Evolutionary conservation across 2,113 vertebrate species (phyloP).

Genomic region (Otolemur garnettii): DNA sequence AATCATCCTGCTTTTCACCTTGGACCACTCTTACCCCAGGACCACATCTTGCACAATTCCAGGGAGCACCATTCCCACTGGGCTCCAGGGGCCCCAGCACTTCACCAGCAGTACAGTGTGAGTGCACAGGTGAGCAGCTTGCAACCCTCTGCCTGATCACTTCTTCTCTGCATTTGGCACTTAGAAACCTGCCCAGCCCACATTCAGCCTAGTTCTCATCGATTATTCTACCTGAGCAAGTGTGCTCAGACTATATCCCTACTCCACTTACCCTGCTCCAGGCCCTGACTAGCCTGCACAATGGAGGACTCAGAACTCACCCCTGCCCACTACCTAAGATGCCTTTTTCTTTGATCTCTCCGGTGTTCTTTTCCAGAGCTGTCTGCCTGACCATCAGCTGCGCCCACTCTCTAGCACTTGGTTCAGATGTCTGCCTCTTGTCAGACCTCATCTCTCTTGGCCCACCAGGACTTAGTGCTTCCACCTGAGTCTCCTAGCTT

Average conservation of each 20-base stretch:
- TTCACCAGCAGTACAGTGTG: background rate
- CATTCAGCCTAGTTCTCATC: background rate
- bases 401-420: background rate
- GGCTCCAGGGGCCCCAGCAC: background rate
- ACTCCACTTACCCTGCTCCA: background rate
- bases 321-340: background rate
- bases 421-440: background rate
- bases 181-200: background rate
- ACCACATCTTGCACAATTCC: background rate
- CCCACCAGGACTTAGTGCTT: background rate
- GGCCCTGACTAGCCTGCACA: background rate
- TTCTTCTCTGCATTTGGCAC: background rate
- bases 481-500: background rate
- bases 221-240: background rate
- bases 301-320: background rate
- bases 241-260: background rate
- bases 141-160: background rate
- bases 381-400: background rate
- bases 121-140: background rate
- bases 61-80: background rate
- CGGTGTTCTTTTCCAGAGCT: background rate
- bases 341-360: background rate
- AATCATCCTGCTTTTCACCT: background rate
- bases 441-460: background rate
- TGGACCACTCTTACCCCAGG: background rate